Conservation (phyloP, 2,888 invertebrate genomes). For the Fabriciana adippe region DNA sequence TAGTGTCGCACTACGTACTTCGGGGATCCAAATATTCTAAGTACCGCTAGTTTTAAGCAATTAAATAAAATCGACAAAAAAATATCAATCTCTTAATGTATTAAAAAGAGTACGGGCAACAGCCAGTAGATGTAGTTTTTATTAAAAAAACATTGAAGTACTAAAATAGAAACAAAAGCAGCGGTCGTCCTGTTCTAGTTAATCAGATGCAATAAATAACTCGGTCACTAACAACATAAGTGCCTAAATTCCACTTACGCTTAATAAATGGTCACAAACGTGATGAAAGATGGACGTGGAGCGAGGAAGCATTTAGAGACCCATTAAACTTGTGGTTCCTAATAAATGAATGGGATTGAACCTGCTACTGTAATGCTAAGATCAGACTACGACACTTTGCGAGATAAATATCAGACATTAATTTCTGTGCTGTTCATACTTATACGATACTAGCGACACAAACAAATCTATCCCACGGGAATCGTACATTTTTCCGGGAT, state of each 20-base stretch:
- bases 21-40: no score
- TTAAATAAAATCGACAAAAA: no score
- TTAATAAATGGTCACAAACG: background rate
- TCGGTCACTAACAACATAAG: background rate
- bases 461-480: no score
- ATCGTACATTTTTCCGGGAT: no score
- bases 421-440: no score
- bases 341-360: background rate
- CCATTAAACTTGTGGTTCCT: background rate
- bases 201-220: background rate
- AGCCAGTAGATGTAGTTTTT: no score
- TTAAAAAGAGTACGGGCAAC: no score
- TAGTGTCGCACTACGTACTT: no score
- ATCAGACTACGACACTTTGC: background rate
- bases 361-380: background rate
- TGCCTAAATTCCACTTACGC: conserved; percentile 5
- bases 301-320: conserved; percentile 7
- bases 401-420: background rate
- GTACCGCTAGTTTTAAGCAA: no score
- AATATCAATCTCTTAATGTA: no score
- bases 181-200: background rate
- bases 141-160: background rate
- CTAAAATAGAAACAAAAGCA: conserved; percentile 5
- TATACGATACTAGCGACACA: no score
- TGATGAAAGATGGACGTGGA: background rate